Evolutionary conservation across 2,888 invertebrate genomes (phyloP).

Genomic region (Gandaritis pyraliata): DNA sequence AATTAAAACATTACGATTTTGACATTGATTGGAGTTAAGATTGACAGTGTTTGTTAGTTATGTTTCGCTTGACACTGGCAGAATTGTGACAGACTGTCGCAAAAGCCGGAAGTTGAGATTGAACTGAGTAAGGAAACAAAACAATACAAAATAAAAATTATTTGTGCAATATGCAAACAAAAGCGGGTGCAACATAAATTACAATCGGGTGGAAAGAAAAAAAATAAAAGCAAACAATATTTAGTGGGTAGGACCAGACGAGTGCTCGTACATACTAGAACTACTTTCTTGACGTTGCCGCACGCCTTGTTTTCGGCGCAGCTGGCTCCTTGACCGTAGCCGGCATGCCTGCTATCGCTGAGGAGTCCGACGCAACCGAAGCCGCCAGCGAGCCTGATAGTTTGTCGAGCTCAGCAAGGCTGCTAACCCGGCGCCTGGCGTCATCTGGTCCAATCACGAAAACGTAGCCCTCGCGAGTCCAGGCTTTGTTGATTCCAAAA

Average conservation of each 20-base stretch:
- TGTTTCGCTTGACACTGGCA: no score
- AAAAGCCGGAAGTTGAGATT: no score
- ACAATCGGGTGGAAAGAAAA: background rate
- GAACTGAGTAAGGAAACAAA: no score
- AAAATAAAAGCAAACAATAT: no score
- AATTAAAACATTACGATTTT: no score
- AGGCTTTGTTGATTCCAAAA: conserved; percentile 2
- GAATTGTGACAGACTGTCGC: no score
- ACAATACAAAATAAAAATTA: no score
- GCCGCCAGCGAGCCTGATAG: background rate
- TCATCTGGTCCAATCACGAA: conserved; percentile 9
- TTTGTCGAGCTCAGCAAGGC: conserved; percentile 9
- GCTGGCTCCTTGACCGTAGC: background rate
- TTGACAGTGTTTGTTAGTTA: no score
- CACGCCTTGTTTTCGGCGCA: background rate
- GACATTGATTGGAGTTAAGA: no score
- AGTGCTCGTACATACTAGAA: background rate
- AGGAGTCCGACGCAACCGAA: no score
- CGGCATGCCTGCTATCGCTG: background rate
- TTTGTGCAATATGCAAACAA: no score
- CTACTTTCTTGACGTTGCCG: background rate
- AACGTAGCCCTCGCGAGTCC: conserved; percentile 6
- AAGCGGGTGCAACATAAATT: background rate
- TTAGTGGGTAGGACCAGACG: no score
- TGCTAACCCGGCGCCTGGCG: conserved; percentile 1